These are phyloP conservation scores for Atractosteus spatula DNA, from an alignment of 2,113 vertebrate species.

Conservation along the genomic window DNA sequence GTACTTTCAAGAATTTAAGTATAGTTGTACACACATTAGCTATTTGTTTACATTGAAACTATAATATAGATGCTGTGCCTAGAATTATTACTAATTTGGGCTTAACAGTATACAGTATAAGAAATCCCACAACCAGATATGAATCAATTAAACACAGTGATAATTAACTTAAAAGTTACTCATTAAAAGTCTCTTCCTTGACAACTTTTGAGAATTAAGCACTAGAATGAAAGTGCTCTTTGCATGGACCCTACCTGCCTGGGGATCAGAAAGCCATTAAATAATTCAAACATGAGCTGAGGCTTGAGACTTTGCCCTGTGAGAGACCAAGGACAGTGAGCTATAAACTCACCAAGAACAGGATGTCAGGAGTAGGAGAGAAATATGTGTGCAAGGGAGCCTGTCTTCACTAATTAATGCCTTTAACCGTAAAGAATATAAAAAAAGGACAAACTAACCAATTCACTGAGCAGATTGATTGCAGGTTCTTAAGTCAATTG, in stretches of 20 bases:
- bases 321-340: conserved; percentile 4
- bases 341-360: background rate
- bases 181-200: background rate
- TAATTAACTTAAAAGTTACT: conserved; percentile 10
- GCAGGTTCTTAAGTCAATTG: too few relatives aligned
- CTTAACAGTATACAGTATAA: conserved; percentile 9
- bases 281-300: conserved; percentile 36
- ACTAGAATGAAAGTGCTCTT: conserved; percentile 19
- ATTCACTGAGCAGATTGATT: background rate
- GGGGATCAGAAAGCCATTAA: conserved; percentile 32
- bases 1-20: too few relatives aligned
- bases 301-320: conserved; percentile 13
- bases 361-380: background rate
- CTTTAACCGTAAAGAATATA: background rate
- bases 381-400: background rate
- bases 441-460: background rate
- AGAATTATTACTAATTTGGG: conserved; percentile 6
- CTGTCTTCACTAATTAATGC: conserved; percentile 4
- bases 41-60: too few relatives aligned
- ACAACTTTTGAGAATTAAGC: conserved; percentile 14
- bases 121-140: conserved; percentile 7
- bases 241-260: background rate
- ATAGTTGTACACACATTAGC: too few relatives aligned
- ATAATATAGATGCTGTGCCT: background rate
- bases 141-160: conserved; percentile 2